Conservation (phyloP, 2,797 vertebrate species). For the Vespertilio murinus region DNA sequence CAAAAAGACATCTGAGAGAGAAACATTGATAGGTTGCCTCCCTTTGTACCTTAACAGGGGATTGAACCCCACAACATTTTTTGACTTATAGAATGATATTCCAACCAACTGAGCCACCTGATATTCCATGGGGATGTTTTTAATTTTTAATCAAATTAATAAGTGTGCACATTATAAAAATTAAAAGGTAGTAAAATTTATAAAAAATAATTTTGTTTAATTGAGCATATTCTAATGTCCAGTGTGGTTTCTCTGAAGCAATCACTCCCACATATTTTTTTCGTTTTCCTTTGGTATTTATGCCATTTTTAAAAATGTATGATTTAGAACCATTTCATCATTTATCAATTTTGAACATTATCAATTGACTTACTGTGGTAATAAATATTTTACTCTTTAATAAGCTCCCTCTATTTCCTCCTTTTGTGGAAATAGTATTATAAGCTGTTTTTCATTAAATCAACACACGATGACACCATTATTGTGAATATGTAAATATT, state of each 20-base stretch:
- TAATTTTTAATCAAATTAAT: background rate
- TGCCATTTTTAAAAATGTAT: background rate
- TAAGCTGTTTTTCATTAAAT: background rate
- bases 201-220: background rate
- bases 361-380: background rate
- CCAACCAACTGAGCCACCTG: background rate
- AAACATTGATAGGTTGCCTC: background rate
- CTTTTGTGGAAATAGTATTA: background rate
- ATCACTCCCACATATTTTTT: background rate
- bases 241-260: background rate
- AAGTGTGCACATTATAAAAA: background rate
- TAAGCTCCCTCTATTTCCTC: background rate
- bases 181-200: background rate
- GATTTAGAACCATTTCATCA: background rate
- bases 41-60: background rate
- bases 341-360: background rate
- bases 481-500: background rate
- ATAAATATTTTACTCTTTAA: background rate
- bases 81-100: background rate
- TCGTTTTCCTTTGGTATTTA: background rate
- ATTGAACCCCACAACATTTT: background rate
- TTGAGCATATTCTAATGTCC: fast-evolving
- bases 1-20: background rate
- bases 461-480: background rate
- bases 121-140: background rate